These are phyloP conservation scores for Apodemia mormo DNA, from an alignment of 2,888 invertebrate genomes.

Conservation along the genomic window DNA sequence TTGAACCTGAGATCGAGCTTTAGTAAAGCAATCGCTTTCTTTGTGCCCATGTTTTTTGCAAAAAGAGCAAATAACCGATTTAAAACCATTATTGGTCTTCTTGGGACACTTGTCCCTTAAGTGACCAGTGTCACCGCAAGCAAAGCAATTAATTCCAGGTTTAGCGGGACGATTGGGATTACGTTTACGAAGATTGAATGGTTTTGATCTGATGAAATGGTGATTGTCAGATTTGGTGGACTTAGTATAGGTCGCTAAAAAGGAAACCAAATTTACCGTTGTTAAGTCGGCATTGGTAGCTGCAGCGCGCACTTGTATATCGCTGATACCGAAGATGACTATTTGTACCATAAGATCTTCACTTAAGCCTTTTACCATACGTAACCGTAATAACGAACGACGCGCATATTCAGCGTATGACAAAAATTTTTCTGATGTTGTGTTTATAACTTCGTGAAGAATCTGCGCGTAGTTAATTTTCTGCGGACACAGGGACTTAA, in stretches of 20 bases:
- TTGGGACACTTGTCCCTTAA: background rate
- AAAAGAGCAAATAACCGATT: background rate
- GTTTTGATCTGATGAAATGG: background rate
- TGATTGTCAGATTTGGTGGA: background rate
- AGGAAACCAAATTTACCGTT: conserved; percentile 11
- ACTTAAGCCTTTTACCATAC: conserved; percentile 14
- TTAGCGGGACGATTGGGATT: background rate
- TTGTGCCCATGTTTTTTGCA: background rate
- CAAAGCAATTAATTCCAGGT: background rate
- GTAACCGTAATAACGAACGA: conserved; percentile 14
- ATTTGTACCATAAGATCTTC: conserved; percentile 18
- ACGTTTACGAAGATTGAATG: background rate
- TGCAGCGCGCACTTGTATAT: conserved; percentile 19
- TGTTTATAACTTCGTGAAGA: conserved; percentile 5
- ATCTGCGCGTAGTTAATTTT: background rate
- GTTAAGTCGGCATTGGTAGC: conserved; percentile 19
- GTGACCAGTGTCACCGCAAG: background rate
- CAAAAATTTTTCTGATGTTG: conserved; percentile 3
- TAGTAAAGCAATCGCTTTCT: background rate
- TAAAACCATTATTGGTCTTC: background rate
- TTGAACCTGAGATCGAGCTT: too few species aligned
- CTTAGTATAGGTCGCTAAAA: conserved; percentile 4
- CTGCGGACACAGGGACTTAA: conserved; percentile 15
- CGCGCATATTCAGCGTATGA: conserved; percentile 21
- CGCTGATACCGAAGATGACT: conserved; percentile 18